Conservation (phyloP, 2,113 vertebrate species). For the Sterrhoptilus dennistouni region DNA sequence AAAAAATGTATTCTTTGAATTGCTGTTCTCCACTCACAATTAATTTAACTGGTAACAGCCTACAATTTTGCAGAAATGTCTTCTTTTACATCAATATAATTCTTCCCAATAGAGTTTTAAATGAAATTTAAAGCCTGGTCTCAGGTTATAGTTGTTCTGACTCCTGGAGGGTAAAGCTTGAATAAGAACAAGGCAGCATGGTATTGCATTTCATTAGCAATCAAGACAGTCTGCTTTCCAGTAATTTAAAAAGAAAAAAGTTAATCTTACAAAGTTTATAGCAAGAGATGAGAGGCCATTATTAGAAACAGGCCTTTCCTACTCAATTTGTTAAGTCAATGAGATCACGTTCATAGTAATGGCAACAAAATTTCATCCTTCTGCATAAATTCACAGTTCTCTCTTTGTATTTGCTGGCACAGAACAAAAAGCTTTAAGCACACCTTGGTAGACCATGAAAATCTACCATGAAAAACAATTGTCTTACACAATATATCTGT, state of each 20-base stretch:
- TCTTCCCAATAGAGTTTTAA: constrained; percentile 44
- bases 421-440: not conserved
- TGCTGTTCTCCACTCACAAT: constrained; percentile 13
- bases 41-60: constrained; percentile 41
- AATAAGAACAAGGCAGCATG: constrained; percentile 53
- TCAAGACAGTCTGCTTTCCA: constrained; percentile 41
- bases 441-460: not conserved
- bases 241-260: constrained; percentile 30
- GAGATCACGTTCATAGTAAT: not conserved
- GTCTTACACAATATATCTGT: not conserved
- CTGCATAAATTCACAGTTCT: not conserved
- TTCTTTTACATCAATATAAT: constrained; percentile 41
- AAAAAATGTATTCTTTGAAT: not conserved
- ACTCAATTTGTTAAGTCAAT: not conserved
- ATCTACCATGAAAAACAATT: not conserved
- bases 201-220: constrained; percentile 57
- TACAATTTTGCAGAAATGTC: constrained; percentile 35
- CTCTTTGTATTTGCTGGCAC: not conserved
- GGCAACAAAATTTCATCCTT: not conserved
- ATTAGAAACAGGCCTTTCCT: constrained; percentile 2
- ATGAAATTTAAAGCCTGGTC: constrained; percentile 59
- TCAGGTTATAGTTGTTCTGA: constrained; percentile 20
- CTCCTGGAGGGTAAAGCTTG: constrained; percentile 31
- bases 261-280: constrained; percentile 56
- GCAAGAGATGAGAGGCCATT: constrained; percentile 33